phyloP scores from a whole-genome alignment of 2,113 vertebrate genomes.

The Crotophaga sulcirostris region DNA sequence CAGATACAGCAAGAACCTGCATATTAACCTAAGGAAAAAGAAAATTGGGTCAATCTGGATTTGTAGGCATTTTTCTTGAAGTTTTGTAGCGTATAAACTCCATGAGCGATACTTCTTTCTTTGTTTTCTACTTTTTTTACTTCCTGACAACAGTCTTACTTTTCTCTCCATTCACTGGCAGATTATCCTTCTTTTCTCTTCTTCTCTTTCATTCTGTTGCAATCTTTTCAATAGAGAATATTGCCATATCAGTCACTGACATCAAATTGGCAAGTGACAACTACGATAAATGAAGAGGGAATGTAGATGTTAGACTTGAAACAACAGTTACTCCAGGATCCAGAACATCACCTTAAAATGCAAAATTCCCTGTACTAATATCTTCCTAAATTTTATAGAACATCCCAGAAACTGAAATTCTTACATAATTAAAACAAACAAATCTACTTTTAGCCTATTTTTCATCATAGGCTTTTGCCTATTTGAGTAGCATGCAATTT shows the following conservation, averaged over 20 bases:
- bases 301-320: neutral
- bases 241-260: neutral
- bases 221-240: neutral
- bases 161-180: fast-evolving
- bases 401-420: neutral
- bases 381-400: neutral
- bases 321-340: neutral
- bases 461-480: neutral
- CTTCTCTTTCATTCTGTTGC: neutral
- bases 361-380: neutral
- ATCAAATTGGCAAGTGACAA: neutral
- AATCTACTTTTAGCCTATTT: neutral
- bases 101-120: neutral
- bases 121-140: neutral
- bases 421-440: neutral
- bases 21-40: neutral
- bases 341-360: neutral
- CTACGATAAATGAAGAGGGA: neutral
- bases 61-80: neutral
- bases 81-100: neutral
- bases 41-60: neutral
- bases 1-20: neutral
- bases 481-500: neutral
- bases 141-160: neutral
- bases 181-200: neutral